Evolutionary conservation across 2,888 invertebrate genomes (phyloP), one percentile per base, ranked within the genome.

Genomic region (Coelinius sp.): DNA sequence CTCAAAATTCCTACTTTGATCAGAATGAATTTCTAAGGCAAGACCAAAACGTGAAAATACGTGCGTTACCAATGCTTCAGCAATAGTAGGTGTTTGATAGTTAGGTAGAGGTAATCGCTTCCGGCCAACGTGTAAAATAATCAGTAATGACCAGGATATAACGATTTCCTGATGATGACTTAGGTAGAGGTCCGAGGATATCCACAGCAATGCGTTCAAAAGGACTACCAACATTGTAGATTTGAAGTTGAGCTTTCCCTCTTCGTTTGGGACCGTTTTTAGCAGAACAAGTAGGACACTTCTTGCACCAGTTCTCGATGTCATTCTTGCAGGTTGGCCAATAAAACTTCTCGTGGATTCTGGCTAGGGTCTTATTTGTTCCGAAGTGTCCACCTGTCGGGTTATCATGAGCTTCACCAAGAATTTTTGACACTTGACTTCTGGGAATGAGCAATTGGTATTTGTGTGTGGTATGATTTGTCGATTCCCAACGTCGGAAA

Each of bases 1-100:
- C 31, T 81, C 77, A 49, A 80, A 83, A 69, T 80, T 80, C 14
- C 75, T 41, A 14, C 79, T 83, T 74, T 83, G 78, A 64, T 82
- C 80, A 5, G 27, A 27, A 7, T 27, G 27, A 7, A 27, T 27
- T 7, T 0, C 27, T 27, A 27, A 7, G 7, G 27, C 27, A 27
- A 27, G 3, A 75, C 80, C 80, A 31, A 76, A 78, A 17, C 75
- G 65, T 24, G 75, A 71, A 17, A 81, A 52, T 2, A 78, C 46
- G 17, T 80, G 38, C 7, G 72, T 71, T 3, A 81, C 76, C n/a
- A 82, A 66, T 5, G 59, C 71, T 31, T 73, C 68, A 0, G 85
- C 83, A 5, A 85, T 76, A 0, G 83, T 83, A 8, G 72, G 73
- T 0, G 85, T 79, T 63, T 77, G 78, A 17, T 81, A 27, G 27